phyloP scores from a whole-genome alignment of 2,797 vertebrate genomes.

The Lacerta bilineata region DNA sequence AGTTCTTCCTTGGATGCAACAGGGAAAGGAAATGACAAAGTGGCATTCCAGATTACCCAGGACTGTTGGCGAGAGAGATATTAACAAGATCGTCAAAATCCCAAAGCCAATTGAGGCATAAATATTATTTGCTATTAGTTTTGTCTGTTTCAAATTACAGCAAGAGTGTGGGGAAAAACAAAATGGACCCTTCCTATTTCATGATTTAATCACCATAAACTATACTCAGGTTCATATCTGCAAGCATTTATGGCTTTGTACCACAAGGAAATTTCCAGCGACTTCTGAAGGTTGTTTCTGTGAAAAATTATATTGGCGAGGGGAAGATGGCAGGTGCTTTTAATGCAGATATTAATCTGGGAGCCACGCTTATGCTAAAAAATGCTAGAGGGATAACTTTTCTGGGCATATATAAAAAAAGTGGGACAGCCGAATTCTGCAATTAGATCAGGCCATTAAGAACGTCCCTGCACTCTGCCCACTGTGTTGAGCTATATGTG shows the following conservation, averaged over 20 bases:
- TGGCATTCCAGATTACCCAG: background rate
- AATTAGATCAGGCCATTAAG: slow-evolving; percentile 28
- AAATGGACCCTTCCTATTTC: slow-evolving; percentile 33
- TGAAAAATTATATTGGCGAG: slow-evolving; percentile 53
- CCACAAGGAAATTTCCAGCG: slow-evolving; percentile 45
- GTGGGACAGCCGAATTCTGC: background rate
- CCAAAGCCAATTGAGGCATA: background rate
- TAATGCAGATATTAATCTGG: slow-evolving; percentile 58
- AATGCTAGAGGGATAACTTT: slow-evolving; percentile 35
- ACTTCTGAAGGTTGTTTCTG: slow-evolving; percentile 57
- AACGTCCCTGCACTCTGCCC: background rate
- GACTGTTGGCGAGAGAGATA: background rate
- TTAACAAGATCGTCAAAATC: background rate
- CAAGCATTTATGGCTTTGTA: slow-evolving; percentile 56
- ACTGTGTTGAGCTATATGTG: background rate
- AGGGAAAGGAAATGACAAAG: background rate
- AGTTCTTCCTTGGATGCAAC: background rate
- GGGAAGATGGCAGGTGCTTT: slow-evolving; percentile 48
- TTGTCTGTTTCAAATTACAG: slow-evolving; percentile 11
- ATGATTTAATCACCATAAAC: slow-evolving; percentile 62
- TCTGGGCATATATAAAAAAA: slow-evolving; percentile 23
- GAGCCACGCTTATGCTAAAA: slow-evolving; percentile 40
- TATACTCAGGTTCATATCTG: slow-evolving; percentile 34
- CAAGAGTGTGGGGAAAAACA: background rate
- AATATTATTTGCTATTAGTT: slow-evolving; percentile 19